Evolutionary conservation across 2,888 invertebrate genomes (phyloP).

Genomic region (Ormyrus rosae): DNA sequence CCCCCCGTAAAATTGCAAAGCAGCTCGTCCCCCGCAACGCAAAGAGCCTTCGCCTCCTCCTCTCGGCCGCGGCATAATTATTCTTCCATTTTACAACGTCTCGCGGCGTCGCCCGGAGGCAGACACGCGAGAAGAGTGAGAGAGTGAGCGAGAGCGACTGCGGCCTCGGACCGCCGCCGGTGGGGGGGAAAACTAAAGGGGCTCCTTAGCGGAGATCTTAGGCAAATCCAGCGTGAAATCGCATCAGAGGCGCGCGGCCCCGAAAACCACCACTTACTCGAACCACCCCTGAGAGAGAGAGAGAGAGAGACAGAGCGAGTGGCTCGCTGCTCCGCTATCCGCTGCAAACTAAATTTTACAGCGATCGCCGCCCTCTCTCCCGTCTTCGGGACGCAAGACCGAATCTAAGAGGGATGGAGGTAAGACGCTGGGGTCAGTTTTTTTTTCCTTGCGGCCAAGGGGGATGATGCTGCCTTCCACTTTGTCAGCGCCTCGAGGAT

Average conservation of each 20-base stretch:
- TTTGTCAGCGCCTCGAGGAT: background rate
- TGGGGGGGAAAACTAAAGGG: constrained; percentile 53
- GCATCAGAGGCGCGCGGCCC: constrained; percentile 77
- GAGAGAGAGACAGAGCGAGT: too few relatives aligned
- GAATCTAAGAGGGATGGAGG: too few relatives aligned
- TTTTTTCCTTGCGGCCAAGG: background rate
- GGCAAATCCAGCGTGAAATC: constrained; percentile 83
- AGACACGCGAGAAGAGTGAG: background rate
- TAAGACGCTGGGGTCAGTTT: too few relatives aligned
- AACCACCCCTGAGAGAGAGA: too few relatives aligned
- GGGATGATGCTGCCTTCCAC: background rate
- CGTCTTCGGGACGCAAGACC: too few relatives aligned
- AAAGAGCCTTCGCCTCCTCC: background rate
- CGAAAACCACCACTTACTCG: background rate
- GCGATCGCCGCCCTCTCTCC: too few relatives aligned
- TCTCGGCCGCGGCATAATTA: constrained; percentile 36
- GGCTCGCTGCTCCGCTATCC: too few relatives aligned
- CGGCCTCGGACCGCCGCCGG: background rate
- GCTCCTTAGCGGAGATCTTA: constrained; percentile 79
- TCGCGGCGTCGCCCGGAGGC: constrained; percentile 2
- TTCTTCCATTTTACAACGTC: constrained; percentile 55
- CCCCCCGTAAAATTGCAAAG: too few relatives aligned
- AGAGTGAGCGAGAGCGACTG: constrained; percentile 51
- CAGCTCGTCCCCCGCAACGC: background rate
- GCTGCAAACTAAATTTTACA: too few relatives aligned